These are phyloP conservation scores for Pao palembangensis DNA, from an alignment of 2,113 vertebrate genomes.

Conservation along the genomic window DNA sequence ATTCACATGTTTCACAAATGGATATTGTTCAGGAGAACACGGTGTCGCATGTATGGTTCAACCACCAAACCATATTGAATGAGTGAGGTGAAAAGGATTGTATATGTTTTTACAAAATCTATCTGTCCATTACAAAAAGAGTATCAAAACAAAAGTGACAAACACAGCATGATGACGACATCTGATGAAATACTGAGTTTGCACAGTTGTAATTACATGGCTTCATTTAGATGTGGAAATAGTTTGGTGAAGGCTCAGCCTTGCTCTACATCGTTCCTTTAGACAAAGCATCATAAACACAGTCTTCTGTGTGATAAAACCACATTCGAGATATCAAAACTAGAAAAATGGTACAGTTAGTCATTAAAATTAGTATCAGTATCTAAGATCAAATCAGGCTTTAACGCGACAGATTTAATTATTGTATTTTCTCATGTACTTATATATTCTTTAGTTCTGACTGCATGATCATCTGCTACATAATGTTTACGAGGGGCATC, in stretches of 20 bases:
- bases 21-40: conserved; percentile 33
- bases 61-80: conserved; percentile 25
- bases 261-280: conserved; percentile 42
- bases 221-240: conserved; percentile 62
- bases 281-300: conserved; percentile 59
- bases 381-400: conserved; percentile 27
- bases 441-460: conserved; percentile 24
- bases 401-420: conserved; percentile 10
- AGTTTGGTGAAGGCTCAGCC: conserved; percentile 40
- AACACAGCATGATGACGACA: conserved; percentile 37
- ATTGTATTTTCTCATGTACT: conserved; percentile 4
- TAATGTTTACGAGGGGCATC: conserved; percentile 3
- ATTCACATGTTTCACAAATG: conserved; percentile 37
- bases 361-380: conserved; percentile 20
- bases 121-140: conserved; percentile 40
- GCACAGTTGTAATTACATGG: conserved; percentile 63
- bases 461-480: conserved; percentile 32
- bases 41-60: conserved; percentile 26
- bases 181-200: conserved; percentile 52
- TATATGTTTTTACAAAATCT: conserved; percentile 31
- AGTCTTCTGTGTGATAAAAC: conserved; percentile 49
- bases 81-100: conserved; percentile 19
- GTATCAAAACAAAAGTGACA: conserved; percentile 48
- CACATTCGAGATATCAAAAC: conserved; percentile 55
- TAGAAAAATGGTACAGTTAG: conserved; percentile 50